Conservation (phyloP, 2,113 vertebrate species). For the Alethe diademata region DNA sequence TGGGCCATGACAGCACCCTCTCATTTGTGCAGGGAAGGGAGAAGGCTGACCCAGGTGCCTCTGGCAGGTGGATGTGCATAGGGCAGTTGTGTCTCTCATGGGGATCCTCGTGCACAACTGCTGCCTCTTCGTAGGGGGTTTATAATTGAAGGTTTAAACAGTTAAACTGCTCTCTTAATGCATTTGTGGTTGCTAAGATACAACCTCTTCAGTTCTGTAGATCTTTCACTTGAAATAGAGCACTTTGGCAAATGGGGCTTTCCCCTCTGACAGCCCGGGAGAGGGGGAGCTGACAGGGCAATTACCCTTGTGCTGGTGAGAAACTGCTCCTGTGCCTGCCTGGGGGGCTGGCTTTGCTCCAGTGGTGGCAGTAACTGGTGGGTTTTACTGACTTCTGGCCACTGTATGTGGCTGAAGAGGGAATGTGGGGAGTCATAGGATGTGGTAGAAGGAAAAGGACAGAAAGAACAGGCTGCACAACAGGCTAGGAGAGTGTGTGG, state of each 20-base stretch:
- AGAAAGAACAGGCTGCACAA: neutral
- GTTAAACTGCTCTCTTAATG: conserved; percentile 25
- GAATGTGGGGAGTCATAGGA: neutral
- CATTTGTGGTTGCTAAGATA: conserved; percentile 64
- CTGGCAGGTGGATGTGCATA: neutral
- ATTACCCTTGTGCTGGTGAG: fast-evolving
- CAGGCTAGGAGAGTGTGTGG: no score
- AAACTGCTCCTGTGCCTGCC: neutral
- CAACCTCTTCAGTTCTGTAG: neutral
- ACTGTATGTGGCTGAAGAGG: neutral
- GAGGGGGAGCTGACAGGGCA: neutral
- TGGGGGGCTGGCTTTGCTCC: neutral
- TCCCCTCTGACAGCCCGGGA: neutral
- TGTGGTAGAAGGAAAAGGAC: neutral
- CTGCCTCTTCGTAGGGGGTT: neutral
- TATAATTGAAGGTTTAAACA: neutral
- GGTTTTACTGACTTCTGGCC: neutral
- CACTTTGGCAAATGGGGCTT: neutral
- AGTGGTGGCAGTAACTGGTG: neutral
- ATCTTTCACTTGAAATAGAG: neutral
- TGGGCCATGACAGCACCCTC: fast-evolving
- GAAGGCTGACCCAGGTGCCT: fast-evolving
- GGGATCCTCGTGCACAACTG: fast-evolving
- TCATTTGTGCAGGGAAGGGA: neutral
- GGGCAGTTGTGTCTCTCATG: fast-evolving